phyloP scores from a whole-genome alignment of 2,797 vertebrate species.

The Mormyrus hasselquistii region DNA sequence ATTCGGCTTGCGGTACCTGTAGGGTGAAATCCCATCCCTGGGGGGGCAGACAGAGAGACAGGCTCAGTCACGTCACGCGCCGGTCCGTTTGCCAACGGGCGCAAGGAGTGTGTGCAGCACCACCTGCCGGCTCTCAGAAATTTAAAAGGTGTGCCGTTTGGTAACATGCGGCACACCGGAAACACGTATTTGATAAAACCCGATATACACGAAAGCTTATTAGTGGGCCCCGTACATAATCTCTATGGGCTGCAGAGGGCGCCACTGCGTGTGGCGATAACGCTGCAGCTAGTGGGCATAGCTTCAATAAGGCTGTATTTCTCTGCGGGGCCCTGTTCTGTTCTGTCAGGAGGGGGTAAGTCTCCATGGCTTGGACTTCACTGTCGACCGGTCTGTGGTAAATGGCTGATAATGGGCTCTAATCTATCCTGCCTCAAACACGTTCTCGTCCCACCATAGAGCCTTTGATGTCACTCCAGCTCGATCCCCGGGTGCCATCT shows the following conservation, averaged over 20 bases:
- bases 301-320: background rate
- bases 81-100: background rate
- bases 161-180: background rate
- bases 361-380: conserved; percentile 28
- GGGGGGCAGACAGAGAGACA: conserved; percentile 15
- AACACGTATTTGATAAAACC: background rate
- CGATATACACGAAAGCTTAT: background rate
- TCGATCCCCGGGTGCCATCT: conserved; percentile 54
- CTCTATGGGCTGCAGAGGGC: background rate
- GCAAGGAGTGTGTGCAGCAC: background rate
- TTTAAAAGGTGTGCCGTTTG: background rate
- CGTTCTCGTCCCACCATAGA: conserved; percentile 59
- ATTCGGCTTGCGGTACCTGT: conserved; percentile 85
- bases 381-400: conserved; percentile 55
- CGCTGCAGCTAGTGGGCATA: background rate
- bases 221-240: background rate
- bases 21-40: conserved; percentile 89
- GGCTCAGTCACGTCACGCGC: background rate
- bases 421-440: conserved; percentile 71
- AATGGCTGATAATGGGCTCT: conserved; percentile 67
- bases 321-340: background rate
- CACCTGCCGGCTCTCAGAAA: background rate
- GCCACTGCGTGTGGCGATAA: background rate
- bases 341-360: background rate
- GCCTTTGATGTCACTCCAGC: conserved; percentile 63